phyloP scores from a whole-genome alignment of 2,888 invertebrate genomes.

The Hofmannophila pseudospretella region DNA sequence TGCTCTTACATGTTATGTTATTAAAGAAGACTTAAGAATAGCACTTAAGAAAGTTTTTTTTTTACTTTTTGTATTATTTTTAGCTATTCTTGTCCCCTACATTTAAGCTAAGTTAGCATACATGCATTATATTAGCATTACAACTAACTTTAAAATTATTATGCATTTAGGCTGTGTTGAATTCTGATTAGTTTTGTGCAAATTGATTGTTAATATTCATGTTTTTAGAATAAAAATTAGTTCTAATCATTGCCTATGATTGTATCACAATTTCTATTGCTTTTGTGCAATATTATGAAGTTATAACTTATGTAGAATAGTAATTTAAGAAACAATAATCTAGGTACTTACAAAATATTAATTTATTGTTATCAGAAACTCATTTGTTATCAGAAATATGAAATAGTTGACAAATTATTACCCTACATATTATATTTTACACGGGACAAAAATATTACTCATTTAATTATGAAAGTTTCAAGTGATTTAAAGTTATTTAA shows the following conservation, averaged over 20 bases:
- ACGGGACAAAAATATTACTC: no score
- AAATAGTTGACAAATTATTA: no score
- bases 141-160: slow-evolving; percentile 8
- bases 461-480: no score
- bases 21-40: not conserved
- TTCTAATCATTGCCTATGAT: not conserved
- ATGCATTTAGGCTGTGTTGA: slow-evolving; percentile 5
- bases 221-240: slow-evolving; percentile 2
- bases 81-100: slow-evolving; percentile 4
- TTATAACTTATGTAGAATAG: not conserved
- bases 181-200: slow-evolving; percentile 7
- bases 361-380: no score
- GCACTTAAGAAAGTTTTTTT: slow-evolving; percentile 1
- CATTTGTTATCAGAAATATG: no score
- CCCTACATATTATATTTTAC: no score
- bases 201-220: slow-evolving; percentile 5
- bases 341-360: no score
- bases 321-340: not conserved
- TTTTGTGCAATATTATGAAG: not conserved
- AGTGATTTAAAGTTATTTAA: not conserved
- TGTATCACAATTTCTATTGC: not conserved
- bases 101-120: slow-evolving; percentile 13
- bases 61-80: slow-evolving; percentile 10
- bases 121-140: slow-evolving; percentile 11
- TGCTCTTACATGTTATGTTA: not conserved